Evolutionary conservation across 2,888 invertebrate genomes (phyloP).

Genomic region (Drosophila kuntzei): DNA sequence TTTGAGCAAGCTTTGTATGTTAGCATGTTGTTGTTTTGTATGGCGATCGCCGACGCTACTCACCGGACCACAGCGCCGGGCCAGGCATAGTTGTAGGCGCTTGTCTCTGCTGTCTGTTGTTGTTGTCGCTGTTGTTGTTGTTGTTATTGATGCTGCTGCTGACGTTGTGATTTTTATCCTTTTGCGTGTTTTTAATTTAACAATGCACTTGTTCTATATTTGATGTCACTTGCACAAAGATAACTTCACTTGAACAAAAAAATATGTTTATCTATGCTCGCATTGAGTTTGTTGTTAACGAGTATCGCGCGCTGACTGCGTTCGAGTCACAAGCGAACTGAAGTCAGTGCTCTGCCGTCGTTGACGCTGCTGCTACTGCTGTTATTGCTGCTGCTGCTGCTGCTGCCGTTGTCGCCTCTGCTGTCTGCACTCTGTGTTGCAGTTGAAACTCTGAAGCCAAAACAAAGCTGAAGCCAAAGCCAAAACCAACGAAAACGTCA

Average conservation of each 20-base stretch:
- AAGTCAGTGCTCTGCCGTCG: slow-evolving; percentile 50
- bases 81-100: slow-evolving; percentile 85
- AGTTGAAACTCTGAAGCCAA: slow-evolving; percentile 53
- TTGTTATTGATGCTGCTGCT: background rate
- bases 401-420: slow-evolving; percentile 24
- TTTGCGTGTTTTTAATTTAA: background rate
- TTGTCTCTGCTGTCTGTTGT: slow-evolving; percentile 53
- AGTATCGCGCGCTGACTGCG: slow-evolving; percentile 50
- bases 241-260: slow-evolving; percentile 46
- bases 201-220: slow-evolving; percentile 18
- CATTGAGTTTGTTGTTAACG: slow-evolving; percentile 37
- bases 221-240: slow-evolving; percentile 25
- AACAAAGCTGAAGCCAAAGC: slow-evolving; percentile 60
- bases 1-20: slow-evolving; percentile 26
- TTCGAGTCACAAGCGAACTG: slow-evolving; percentile 64
- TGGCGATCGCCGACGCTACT: slow-evolving; percentile 67
- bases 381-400: slow-evolving; percentile 30
- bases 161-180: slow-evolving; percentile 31
- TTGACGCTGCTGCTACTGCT: slow-evolving; percentile 21
- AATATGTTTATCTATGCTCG: slow-evolving; percentile 9
- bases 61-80: slow-evolving; percentile 86
- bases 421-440: slow-evolving; percentile 34
- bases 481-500: slow-evolving; percentile 53
- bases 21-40: slow-evolving; percentile 18
- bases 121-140: slow-evolving; percentile 7